Evolutionary conservation across 2,113 vertebrate species (phyloP), one percentile per base, ranked within the genome.

Genomic region (Embiotoca jacksoni): DNA sequence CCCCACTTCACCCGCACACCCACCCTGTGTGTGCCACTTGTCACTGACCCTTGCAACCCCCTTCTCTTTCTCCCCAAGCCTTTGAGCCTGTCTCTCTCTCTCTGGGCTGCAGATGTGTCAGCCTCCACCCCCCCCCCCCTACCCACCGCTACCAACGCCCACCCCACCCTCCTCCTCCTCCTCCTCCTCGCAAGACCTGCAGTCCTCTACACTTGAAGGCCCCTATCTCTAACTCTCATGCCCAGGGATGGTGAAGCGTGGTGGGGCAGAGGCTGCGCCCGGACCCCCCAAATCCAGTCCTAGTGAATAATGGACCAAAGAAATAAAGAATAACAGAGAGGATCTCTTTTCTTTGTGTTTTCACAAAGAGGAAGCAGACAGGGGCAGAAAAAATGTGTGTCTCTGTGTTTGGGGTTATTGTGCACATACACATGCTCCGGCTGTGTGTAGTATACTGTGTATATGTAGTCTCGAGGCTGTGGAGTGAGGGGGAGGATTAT

Each of bases 1-100:
- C 81, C 93, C 91, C 89, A 92, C 92, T 96, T 94, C 93, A 93
- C 89, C 92, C 88, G 50, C 84, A 80, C 69, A 78, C 85, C 89
- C 84, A 78, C 83, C 8, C 13, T 77, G 83, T 91, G 81, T 68
- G 87, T 91, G 93, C 93, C 94, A 94, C 94, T 96, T 95, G 94
- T 94, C 93, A 90, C 88, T 95, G 95, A 94, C 94, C 95, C 90
- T 32, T 82, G 75, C 84, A 44, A 82, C 57, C 69, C 87, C 75
- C 86, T 78, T 90, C 90, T 76, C 75, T 52, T 80, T 83, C 85
- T 78, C 60, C 82, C 58, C 83, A n/a, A 30, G 90, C 93, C 92
- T 89, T 87, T 93, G 92, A 94, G 92, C 78, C 30, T 53, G 35
- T 49, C 62, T 35, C 50, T 61, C 66, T 53, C 74, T 60, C 68